Evolutionary conservation across 1,140 invertebrate genomes (phyloP).

Genomic region (Panagrolaimus sp.): DNA sequence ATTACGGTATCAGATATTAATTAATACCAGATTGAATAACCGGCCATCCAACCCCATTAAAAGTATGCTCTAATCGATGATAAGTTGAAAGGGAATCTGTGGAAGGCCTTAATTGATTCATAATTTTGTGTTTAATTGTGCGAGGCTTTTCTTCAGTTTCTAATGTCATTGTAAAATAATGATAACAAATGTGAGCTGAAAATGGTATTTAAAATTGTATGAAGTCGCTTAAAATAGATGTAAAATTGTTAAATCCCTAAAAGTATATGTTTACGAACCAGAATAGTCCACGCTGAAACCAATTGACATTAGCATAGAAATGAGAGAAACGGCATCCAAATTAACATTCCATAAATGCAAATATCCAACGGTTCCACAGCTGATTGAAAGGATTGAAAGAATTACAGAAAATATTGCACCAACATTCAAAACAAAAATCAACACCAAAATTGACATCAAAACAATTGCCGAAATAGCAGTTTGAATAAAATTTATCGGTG

Average conservation of each 20-base stretch:
- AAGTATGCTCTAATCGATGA: slow-evolving; percentile 36
- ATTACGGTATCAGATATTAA: too few relatives aligned
- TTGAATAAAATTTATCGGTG: slow-evolving; percentile 52
- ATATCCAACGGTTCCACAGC: slow-evolving; percentile 51
- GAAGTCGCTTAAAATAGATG: too few relatives aligned
- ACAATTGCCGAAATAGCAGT: slow-evolving; percentile 51
- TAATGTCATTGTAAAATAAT: slow-evolving; percentile 45
- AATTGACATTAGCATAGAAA: slow-evolving; percentile 52
- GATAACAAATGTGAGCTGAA: slow-evolving; percentile 53
- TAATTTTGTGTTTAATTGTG: not conserved
- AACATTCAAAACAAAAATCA: slow-evolving; percentile 50
- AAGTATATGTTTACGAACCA: too few relatives aligned
- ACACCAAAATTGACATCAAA: slow-evolving; percentile 51
- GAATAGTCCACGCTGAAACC: slow-evolving; percentile 52
- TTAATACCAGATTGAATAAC: slow-evolving; percentile 42
- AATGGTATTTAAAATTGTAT: too few relatives aligned
- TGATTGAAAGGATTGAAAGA: slow-evolving; percentile 53
- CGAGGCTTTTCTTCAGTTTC: not conserved
- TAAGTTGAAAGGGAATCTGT: slow-evolving; percentile 17
- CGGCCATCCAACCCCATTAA: slow-evolving; percentile 51
- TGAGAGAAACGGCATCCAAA: slow-evolving; percentile 56
- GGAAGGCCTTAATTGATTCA: not conserved
- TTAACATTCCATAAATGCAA: slow-evolving; percentile 55
- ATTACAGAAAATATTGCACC: slow-evolving; percentile 54
- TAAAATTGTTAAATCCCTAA: too few relatives aligned